These are phyloP conservation scores for Diplodus sargus DNA, from an alignment of 2,797 vertebrate genomes.

Conservation along the genomic window DNA sequence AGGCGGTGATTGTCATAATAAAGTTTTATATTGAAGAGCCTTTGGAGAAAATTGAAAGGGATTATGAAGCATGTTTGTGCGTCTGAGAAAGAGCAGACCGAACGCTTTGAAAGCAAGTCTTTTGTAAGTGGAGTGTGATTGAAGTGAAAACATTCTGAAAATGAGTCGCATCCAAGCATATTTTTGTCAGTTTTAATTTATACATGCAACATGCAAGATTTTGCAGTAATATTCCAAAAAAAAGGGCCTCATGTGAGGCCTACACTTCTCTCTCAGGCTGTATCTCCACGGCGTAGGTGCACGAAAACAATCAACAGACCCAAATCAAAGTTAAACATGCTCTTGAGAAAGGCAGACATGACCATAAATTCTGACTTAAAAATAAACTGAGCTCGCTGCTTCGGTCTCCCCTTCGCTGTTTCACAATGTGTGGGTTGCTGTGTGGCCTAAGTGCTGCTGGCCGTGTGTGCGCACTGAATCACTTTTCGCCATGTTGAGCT, in stretches of 20 bases:
- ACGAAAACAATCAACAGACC: constrained; percentile 50
- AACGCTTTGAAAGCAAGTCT: background rate
- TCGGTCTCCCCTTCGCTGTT: constrained; percentile 63
- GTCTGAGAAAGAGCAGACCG: constrained; percentile 9
- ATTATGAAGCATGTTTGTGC: constrained; percentile 10
- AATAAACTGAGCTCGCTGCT: constrained; percentile 71
- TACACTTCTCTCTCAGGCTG: constrained; percentile 8
- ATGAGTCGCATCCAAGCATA: background rate
- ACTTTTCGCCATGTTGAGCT: constrained; percentile 71
- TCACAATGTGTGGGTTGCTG: constrained; percentile 73
- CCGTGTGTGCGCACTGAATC: constrained; percentile 66
- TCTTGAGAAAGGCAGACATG: constrained; percentile 40
- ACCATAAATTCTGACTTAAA: constrained; percentile 62
- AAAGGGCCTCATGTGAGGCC: constrained; percentile 8
- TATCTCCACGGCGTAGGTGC: background rate
- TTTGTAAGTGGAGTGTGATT: background rate
- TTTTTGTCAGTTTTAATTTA: background rate
- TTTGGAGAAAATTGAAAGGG: constrained; percentile 50
- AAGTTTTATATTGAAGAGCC: constrained; percentile 53
- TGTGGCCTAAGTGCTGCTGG: constrained; percentile 55
- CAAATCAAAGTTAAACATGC: constrained; percentile 58
- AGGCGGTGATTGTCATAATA: constrained; percentile 47
- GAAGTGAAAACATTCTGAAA: background rate
- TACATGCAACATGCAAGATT: background rate
- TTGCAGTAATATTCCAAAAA: background rate